phyloP scores from a whole-genome alignment of 2,113 vertebrate genomes.

The Manacus vitellinus region DNA sequence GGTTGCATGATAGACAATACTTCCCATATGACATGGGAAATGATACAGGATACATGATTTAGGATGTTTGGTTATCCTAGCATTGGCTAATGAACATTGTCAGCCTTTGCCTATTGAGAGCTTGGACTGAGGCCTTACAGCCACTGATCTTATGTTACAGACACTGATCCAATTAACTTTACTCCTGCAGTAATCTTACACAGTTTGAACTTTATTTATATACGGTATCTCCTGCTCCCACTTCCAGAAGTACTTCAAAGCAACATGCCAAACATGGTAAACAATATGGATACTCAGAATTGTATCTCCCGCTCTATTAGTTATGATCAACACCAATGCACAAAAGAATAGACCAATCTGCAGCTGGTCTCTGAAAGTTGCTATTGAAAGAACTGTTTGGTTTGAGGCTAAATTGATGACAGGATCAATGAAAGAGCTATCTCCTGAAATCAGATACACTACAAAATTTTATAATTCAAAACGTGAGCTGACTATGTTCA shows the following conservation, averaged over 20 bases:
- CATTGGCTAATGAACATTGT: background rate
- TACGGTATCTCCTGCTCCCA: background rate
- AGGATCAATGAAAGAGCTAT: background rate
- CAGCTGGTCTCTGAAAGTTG: background rate
- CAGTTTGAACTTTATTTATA: background rate
- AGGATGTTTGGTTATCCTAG: background rate
- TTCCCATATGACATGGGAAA: background rate
- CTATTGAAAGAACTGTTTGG: background rate
- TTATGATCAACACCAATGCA: background rate
- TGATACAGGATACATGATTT: background rate
- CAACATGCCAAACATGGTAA: background rate
- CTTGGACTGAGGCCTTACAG: background rate
- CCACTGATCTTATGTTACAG: background rate
- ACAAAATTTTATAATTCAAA: background rate
- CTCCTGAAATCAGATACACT: background rate
- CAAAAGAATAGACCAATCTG: background rate
- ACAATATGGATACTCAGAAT: background rate
- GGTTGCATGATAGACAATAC: background rate
- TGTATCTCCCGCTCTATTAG: background rate
- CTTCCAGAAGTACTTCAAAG: background rate
- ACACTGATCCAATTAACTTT: background rate
- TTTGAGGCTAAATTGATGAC: background rate
- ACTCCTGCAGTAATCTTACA: background rate
- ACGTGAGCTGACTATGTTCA: background rate
- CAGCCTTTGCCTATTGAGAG: background rate